These are phyloP conservation scores for Xenopus tropicalis DNA, from an alignment of 2,113 vertebrate genomes.

Conservation along the genomic window UCB_Xtro_10.0 CM004444.2:39941001-39941500, in stretches of 20 bases:
- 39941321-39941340: not conserved
- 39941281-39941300: not conserved
- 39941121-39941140: too few species aligned
- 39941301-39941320: not conserved
- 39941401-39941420: not conserved
- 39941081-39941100: too few species aligned
- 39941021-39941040: too few species aligned
- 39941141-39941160: too few species aligned
- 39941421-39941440: constrained; percentile 8
- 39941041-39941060: too few species aligned
- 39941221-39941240: constrained; percentile 12
- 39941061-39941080: too few species aligned
- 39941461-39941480: constrained; percentile 17
- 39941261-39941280: not conserved
- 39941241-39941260: constrained; percentile 10
- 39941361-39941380: constrained; percentile 13
- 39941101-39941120: too few species aligned
- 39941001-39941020: too few species aligned
- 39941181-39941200: not conserved
- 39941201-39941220: constrained; percentile 4
- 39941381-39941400: constrained; percentile 7
- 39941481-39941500: constrained; percentile 30
- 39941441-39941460: constrained; percentile 29
- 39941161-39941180: too few species aligned
- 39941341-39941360: not conserved